Evolutionary conservation across 2,797 vertebrate species (phyloP), one percentile per base, ranked within the genome.

Genomic region (Thaleichthys pacificus): DNA sequence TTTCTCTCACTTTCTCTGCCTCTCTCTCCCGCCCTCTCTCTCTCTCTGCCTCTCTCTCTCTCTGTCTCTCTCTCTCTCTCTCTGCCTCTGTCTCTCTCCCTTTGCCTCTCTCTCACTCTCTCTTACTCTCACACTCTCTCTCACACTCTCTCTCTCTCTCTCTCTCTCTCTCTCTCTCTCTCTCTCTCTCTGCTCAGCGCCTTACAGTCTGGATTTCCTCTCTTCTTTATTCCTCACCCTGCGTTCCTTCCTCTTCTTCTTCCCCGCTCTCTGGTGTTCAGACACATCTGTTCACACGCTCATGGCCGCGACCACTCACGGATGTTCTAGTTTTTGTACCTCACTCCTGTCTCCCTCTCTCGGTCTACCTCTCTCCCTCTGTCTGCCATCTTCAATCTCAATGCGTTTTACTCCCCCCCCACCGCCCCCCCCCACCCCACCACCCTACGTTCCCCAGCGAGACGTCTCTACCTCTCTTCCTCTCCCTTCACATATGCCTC

Each of bases 401-500:
- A 0, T 24, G 22, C 22, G 22, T 24, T 24, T 24, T 24, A 24
- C 22, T 24, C 22, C 22, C 22, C 22, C 22, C n/a, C n/a, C n/a
- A n/a, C n/a, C n/a, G n/a, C n/a, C n/a, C n/a, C 22, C 22, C 0
- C 22, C 22, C 22, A 0, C 22, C 22, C 22, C 22, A 24, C 22
- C 22, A 24, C 22, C 22, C 22, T 24, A 0, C 22, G 22, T 57
- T 63, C 60, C 82, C 76, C 66, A 65, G 62, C 64, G 76, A 80
- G 80, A 64, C 75, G 84, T 32, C 70, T 80, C 75, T 83, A 72
- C 77, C 76, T 81, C 71, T 69, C 69, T 82, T 68, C 61, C 51
- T 78, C 70, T 60, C 62, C 70, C 73, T 77, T 58, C 47, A 49
- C 47, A 49, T 6, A 49, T 11, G 38, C 21, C 26, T n/a, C 22